Evolutionary conservation across 2,888 invertebrate species (phyloP), one percentile per base, ranked within the genome.

Genomic region (Panorpa germanica): DNA sequence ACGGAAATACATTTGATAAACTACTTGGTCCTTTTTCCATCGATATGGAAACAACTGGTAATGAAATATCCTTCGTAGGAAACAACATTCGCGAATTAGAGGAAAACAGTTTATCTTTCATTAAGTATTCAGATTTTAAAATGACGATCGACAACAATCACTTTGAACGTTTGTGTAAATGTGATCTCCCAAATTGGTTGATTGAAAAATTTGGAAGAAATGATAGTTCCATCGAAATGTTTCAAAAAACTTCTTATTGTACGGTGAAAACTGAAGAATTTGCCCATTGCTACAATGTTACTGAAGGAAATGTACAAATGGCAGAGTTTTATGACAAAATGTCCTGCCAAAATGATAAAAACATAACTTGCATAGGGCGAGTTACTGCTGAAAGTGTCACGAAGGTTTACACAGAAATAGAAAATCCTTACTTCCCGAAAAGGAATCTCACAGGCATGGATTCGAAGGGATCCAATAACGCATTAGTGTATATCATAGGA

Each of bases 261-360:
- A 59, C 63, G 0, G 63, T 75, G 0, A 59, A 56, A 29, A 46
- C 62, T 33, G 52, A 59, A 33, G 49, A 61, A 23, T 51, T 74
- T 12, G 65, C 71, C 4, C 54, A 57, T 22, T 77, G 77, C 44
- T 71, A 70, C 43, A 65, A 70, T 35, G 55, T 70, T 5, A 63
- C 63, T 1, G 63, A 69, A 39, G 72, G 70, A 25, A 65, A 68
- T 34, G 61, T 73, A 45, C 48, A 61, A 31, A 63, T 74, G 43
- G 46, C 57, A 23, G 72, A 70, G 40, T 76, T 70, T 43, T 61
- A 66, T 1, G 57, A 61, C 23, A 51, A 61, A 25, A 63, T 71
- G 10, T 76, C 76, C 41, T 57, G 49, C 4, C 42, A 50, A 14
- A 43, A 40, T 4, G 44, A 47, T 27, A n/a, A n/a, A n/a, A n/a